Base-by-base conservation (phyloP, 1,140 invertebrate species). In the Zaprionus lachaisei region DNA sequence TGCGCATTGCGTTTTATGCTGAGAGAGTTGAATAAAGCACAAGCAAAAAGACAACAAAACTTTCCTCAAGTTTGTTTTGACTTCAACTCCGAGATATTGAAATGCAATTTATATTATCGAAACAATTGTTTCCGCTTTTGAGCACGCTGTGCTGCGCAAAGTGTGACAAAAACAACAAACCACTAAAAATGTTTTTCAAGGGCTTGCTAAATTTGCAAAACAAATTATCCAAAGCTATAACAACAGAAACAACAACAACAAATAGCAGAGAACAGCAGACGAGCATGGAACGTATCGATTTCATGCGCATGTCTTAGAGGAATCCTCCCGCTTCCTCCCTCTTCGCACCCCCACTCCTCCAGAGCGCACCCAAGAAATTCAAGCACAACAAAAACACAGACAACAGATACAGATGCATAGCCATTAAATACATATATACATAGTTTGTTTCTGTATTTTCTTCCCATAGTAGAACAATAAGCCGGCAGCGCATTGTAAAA, bases 1-100 rank as follows among this genome's bases (percentile, higher is more conserved):
- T 89, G 84, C 84, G 84, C 84, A 90, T 90, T 87, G 81, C 81
- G 67, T 82, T 86, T 81, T 71, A 72, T 72, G 70, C 47, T 67
- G 38, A 57, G 67, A 24, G 15, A 41, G 20, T 41, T 34, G 17
- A 60, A 5, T 34, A 60, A 37, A 37, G 12, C 28, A 17, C 28
- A 57, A 37, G 5, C 14, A 24, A 9, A 44, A 5, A 11, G 5
- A 44, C 12, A 24, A 28, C 37, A 66, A 41, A 12, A 67, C 44
- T 56, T 62, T 62, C 20, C 34, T 55, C 37, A 5, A 24, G 41
- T 73, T 72, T 66, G 63, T 67, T 72, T 72, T 60, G 54, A 37
- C 26, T 72, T 7, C 41, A 34, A 64, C 31, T 34, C 31, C 2
- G 9, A 11, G 9, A 3, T 34, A 71, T 64, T 51, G 60, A 41